Evolutionary conservation across 2,888 invertebrate species (phyloP), one percentile per base, ranked within the genome.

Genomic region (Mesorhabditis spiculigera): DNA sequence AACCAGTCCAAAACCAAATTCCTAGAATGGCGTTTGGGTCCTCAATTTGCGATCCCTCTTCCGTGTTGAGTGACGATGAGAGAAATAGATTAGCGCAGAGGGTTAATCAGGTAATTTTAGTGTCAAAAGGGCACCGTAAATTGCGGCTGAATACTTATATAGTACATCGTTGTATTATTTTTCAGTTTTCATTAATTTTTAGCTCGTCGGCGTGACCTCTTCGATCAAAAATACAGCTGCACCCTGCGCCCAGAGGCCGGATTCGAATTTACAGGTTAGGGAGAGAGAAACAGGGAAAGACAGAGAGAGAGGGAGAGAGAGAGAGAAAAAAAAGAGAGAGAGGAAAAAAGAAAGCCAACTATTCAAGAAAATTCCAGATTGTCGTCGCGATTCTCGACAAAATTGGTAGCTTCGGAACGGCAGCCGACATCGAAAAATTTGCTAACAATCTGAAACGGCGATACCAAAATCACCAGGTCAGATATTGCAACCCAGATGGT

Each of bases 381-480:
- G 77, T 81, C 69, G 75, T 83, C 42, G 82, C 83, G n/a, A 73
- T 80, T 8, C 77, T 80, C 71, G 80, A 80, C 67, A 82, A 82
- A 68, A 81, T 85, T 44, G 84, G 83, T 63, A 75, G 72, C 41
- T 67, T 80, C 43, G 73, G 76, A 5, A 78, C 78, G 13, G 74
- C 82, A 2, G 77, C 81, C 5, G 81, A 81, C 67, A 81, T 85
- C 63, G 84, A 85, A 67, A 84, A 81, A 71, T 85, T 85, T 68
- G 82, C 84, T 13, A 85, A 85, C 69, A 78, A 79, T 69, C 66
- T 84, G 63, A 80, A 84, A 63, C 66, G 81, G 41, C 71, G 76
- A 61, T 83, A 80, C 72, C 81, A 80, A 67, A 82, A 85, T 67
- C 85, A 82, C 77, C 84, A 83, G 75, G 84, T 83, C 4, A 61